Base-by-base conservation (phyloP, 2,888 invertebrate species). In the Acrocyrtus sp. region DNA sequence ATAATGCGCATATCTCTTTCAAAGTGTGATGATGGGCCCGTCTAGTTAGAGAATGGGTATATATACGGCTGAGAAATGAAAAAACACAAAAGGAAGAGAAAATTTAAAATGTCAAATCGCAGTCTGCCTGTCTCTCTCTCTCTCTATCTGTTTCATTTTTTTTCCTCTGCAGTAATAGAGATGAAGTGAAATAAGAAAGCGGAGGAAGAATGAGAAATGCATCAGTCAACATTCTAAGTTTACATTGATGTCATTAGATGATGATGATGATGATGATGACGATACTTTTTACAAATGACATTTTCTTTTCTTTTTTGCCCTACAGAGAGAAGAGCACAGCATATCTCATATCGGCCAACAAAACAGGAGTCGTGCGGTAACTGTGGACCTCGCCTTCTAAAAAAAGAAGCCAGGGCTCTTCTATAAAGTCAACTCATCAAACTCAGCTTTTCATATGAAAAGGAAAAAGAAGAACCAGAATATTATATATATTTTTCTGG, bases 271-370 rank as follows among this genome's bases (percentile, higher is more conserved):
- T 54, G 63, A 63, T 53, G 53, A 56, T 66, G 29, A 58, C 51
- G 66, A 67, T 67, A 57, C 66, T 50, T 67, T 67, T 67, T 67
- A 67, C 66, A 67, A 67, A 67, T 67, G 66, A 19, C 66, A 58
- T 67, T 67, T 27, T 67, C 48, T n/a, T n/a, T n/a, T n/a, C n/a
- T 57, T 58, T 50, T 67, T 65, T 54, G 65, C 56, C 54, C 63
- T 53, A 51, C 27, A 51, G 53, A 53, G 29, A 53, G 29, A 53
- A n/a, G n/a, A n/a, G n/a, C n/a, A n/a, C 53, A n/a, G n/a, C n/a
- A 53, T 53, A n/a, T 53, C 53, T 53, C 19, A n/a, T 19, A 34
- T 27, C 53, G 29, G 34, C 29, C 53, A 53, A n/a, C n/a, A n/a
- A n/a, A 50, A 26, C 29, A 53, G 34, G 29, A 53, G 53, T 34